Base-by-base conservation (phyloP, 2,888 invertebrate genomes). In the Phoenoteleia sp. region DNA sequence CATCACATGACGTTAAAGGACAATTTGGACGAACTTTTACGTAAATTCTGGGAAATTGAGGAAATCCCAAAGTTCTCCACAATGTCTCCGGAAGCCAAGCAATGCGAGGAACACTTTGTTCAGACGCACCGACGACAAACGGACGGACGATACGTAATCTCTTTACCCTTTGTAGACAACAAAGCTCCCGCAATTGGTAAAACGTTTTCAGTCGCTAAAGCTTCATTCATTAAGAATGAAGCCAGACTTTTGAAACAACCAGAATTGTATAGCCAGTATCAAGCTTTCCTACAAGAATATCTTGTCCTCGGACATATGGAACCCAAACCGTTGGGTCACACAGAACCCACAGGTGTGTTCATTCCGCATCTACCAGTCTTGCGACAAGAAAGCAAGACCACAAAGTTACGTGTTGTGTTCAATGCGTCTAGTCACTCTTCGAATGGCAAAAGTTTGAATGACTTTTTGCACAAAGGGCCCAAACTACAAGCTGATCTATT, bases 221-320 rank as follows among this genome's bases (percentile, higher is more conserved):
- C 15, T 2, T 36, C 42, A 13, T 25, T 69, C 4, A 3, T 47
- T 5, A 1, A 5, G 3, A 47, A n/a, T n/a, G 45, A 3, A 25
- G 5, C 4, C 1, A 19, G 62, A n/a, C 85, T 91, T 6, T 47
- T 62, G 13, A 72, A 66, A 36, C 83, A 91, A 56, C 75, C 77
- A 6, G 60, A 85, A 6, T 54, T 89, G 4, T 71, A 83, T 25
- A 5, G 47, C 9, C 80, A 89, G 15, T 89, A 84, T 56, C 52
- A 15, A 5, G 49, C 58, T 33, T 88, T 87, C 72, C 85, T 87
- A 82, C 72, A 19, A 36, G 88, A 85, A 45, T 88, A 87, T 66
- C 33, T 39, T 21, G 25, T 33, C 7, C 56, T 79, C 29, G 69
- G 56, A 33, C 81, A 89, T 79, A 86, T 87, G 87, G 33, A 58